Base-by-base conservation (phyloP, 2,888 invertebrate genomes). In the Leptinotarsa tumamoca region DNA sequence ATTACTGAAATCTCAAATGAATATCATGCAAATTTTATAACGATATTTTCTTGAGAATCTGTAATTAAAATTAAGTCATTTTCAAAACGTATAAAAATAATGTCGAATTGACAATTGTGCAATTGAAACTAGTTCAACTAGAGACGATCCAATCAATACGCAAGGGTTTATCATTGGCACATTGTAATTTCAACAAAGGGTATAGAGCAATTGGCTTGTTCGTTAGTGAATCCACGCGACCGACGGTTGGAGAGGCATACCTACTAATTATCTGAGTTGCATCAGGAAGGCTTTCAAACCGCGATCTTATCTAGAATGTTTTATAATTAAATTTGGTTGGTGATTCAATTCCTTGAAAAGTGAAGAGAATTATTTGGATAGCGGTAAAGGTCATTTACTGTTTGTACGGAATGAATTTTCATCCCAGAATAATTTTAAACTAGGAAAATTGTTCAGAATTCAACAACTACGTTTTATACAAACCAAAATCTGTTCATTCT, bases 271-370 rank as follows among this genome's bases (percentile, higher is more conserved):
- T 63, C 63, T n/a, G 63, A 63, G 10, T 63, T n/a, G n/a, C 43
- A 2, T 10, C 63, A 33, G 43, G 63, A 63, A 63, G 13, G 63
- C 63, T 33, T 33, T 63, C 15, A 27, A 63, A 63, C 33, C 63
- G 63, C 63, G 63, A 63, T 63, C 33, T 63, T 43, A 63, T 63
- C 63, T 63, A 33, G 33, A 33, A 33, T 33, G 63, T 63, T 33
- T 33, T 7, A 15, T 63, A 33, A 63, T 63, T 63, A 3, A 33
- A 63, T 58, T 58, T 58, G 23, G 23, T 23, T 58, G 14, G 23
- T 21, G 58, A 58, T 58, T 58, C 27, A 27, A 27, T 27, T 5
- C 5, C 27, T 27, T 27, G 27, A 27, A 27, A 27, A 27, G 5
- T 27, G 5, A 27, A 27, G 27, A 5, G 23, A 58, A 15, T 23